Evolutionary conservation across 2,888 invertebrate genomes (phyloP), one percentile per base, ranked within the genome.

Genomic region (Pyrgus malvae): DNA sequence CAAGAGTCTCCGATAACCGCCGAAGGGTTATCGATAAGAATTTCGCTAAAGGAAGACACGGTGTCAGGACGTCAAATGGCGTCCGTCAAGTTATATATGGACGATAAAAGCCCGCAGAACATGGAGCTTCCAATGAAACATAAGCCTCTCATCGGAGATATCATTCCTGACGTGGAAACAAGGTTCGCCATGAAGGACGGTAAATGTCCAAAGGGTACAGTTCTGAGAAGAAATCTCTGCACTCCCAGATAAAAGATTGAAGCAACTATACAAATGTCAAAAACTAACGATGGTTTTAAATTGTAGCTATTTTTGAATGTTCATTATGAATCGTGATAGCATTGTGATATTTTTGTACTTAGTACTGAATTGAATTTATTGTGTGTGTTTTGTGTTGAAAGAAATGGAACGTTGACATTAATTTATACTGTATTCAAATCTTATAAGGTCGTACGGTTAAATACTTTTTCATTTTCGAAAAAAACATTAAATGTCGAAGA

Each of bases 121-220:
- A 33, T 12, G n/a, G 17, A 21, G 8, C 1, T 33, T 14, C 49
- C 49, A n/a, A 31, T 21, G 40, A 49, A 33, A 23, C 8, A 16
- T 16, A 41, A 14, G 2, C 41, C 31, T n/a, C 31, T 49, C 3
- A 3, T 49, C 1, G 41, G 41, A 2, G 41, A 49, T 3, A 6
- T 41, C 8, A 49, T 49, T 7, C 41, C 49, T 7, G 31, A 49
- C 9, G 29, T 49, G 31, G 49, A 41, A 14, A 41, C 21, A 9
- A 12, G 31, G n/a, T 49, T 41, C 21, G 40, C 8, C n/a, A 19
- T 23, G 2, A 21, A 29, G 11, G 41, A 41, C 9, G 49, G 40
- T 2, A 49, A 41, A 12, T 40, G 31, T 31, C 49, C 49, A 19
- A 1, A 11, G 7, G 49, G 49, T 17, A 35, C 17, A 8, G 48